Evolutionary conservation across 2,888 invertebrate species (phyloP), one percentile per base, ranked within the genome.

Genomic region (Macrostomum cliftonense): DNA sequence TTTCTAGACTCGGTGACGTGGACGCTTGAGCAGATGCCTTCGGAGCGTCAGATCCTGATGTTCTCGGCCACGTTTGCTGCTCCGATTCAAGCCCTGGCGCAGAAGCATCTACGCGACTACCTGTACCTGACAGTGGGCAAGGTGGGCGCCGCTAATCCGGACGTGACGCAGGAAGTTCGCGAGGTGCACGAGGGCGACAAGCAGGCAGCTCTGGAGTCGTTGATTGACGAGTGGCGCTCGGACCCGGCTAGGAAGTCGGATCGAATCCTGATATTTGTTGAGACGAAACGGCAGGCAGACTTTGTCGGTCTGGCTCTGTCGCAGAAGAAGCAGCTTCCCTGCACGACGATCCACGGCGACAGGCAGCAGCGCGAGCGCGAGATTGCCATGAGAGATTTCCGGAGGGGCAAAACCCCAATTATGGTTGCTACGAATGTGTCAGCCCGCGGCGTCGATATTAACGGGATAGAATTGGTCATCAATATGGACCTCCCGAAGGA

Each of bases 371-470:
- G 77, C 40, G 78, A 82, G 64, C 71, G 83, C n/a, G 82, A 83
- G 60, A 71, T 75, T 54, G 81, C 81, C 0, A 62, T 83, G n/a
- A 45, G 61, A 0, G 83, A 87, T 64, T 93, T 97, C 69, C 82
- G 81, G 63, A 73, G 69, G 14, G 86, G 86, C 0, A 56, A 69
- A 13, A 79, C 81, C 64, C 77, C 77, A 43, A 79, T 93, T 39
- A 73, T 97, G 1, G 86, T 97, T 1, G 93, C 93, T 1, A 95
- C 95, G 0, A 84, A 86, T 0, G 91, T 95, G 0, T 89, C 89
- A 1, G 85, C 91, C 0, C 74, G 95, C 49, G 95, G 95, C 0
- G 72, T 93, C 1, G 83, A 65, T 49, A 64, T 64, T 43, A 58
- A 57, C 28, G 28, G 28, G 9, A 28, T 28, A 4, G 28, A 28